Evolutionary conservation across 2,888 invertebrate genomes (phyloP), one percentile per base, ranked within the genome.

Genomic region (Lepidocyrtinus sp.): DNA sequence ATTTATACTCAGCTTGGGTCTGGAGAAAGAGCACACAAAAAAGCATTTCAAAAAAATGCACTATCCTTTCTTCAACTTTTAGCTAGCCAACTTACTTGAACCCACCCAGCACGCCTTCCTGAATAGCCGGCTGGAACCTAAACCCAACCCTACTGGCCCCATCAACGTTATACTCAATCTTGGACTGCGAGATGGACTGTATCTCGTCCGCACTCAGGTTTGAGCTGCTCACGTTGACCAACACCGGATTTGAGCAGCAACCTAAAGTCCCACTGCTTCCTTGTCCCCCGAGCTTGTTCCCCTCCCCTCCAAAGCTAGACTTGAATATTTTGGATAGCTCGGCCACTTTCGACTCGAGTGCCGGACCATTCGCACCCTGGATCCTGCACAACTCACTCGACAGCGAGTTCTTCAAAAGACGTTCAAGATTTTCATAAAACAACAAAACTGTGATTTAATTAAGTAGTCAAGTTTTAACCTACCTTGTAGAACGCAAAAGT

Each of bases 401-500:
- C 5, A 21, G 12, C 21, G 63, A 17, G 73, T 73, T 73, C 73
- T 73, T 36, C n/a, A n/a, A n/a, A n/a, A n/a, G n/a, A n/a, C n/a
- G n/a, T n/a, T n/a, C n/a, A n/a, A n/a, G n/a, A n/a, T n/a, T n/a
- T n/a, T n/a, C n/a, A 36, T 36, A 5, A 36, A 36, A 7, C 5
- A 36, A 36, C 12, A 36, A 7, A 36, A 36, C 5, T 36, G 5
- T 36, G 5, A 36, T 36, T 36, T 36, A 36, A 12, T 7, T 36
- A 36, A 36, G 36, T 12, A 36, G 5, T 36, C 36, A 36, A 36
- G 12, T 36, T 36, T 36, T 5, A 36, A 36, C 5, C 12, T 59
- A 67, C 65, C 22, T 74, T 74, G 24, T 67, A 74, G 22, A 74
- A 74, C 59, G 67, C 74, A 59, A 74, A 74, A 19, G 74, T 74